Evolutionary conservation across 2,888 invertebrate genomes (phyloP).

Genomic region (Chrysomela aeneicollis): DNA sequence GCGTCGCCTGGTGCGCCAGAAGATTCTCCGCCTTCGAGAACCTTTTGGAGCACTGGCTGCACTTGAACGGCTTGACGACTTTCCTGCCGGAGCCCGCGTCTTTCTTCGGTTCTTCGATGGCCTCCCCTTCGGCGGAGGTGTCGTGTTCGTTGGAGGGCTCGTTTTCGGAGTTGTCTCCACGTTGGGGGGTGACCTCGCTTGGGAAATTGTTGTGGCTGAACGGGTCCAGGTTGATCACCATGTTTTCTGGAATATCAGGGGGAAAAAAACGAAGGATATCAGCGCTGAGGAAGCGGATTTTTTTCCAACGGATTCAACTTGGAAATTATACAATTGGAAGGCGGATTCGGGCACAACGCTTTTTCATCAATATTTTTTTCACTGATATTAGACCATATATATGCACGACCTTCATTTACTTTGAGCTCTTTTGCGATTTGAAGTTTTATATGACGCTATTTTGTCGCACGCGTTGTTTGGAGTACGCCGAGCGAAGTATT

Average conservation of each 20-base stretch:
- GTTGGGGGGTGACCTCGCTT: conserved; percentile 45
- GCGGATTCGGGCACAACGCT: too few relatives aligned
- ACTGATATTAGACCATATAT: too few relatives aligned
- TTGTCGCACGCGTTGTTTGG: too few relatives aligned
- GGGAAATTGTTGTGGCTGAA: conserved; percentile 61
- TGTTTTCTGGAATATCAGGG: conserved; percentile 60
- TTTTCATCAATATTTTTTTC: too few relatives aligned
- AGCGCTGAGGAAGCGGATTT: too few relatives aligned
- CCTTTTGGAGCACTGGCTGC: conserved; percentile 41
- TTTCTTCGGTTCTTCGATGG: conserved; percentile 25
- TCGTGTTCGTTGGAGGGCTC: conserved; percentile 37
- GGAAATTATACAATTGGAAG: too few relatives aligned
- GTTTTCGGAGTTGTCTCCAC: conserved; percentile 42
- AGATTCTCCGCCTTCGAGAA: conserved; percentile 53
- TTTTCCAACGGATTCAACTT: too few relatives aligned
- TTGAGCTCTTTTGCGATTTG: too few relatives aligned
- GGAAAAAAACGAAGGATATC: too few relatives aligned
- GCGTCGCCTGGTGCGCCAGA: conserved; percentile 47
- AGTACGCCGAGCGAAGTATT: too few relatives aligned
- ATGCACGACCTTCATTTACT: too few relatives aligned
- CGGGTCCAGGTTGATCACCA: conserved; percentile 70
- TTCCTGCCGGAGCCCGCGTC: background rate
- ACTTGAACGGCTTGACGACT: conserved; percentile 29
- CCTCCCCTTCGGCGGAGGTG: conserved; percentile 17
- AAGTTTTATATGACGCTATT: too few relatives aligned